Percentiles rank a stretch among this genome's conserved stretches.
phyloP scores from a whole-genome alignment of 92 coral and sea anemone genomes.

The Umimayanthus chanpuru region DNA sequence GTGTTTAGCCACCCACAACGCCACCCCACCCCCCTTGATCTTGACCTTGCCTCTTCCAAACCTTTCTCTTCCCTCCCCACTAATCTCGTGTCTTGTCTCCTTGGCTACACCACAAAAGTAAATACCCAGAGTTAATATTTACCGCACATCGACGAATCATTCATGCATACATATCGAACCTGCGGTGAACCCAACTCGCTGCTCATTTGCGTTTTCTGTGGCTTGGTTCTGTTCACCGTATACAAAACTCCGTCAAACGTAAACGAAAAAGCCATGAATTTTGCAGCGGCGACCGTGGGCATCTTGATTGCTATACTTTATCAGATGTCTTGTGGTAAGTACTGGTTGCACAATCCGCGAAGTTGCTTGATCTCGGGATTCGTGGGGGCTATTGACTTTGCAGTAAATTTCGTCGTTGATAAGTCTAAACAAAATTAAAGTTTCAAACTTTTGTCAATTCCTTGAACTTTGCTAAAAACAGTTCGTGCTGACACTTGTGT shows the following conservation, averaged over 20 bases:
- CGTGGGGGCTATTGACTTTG: not conserved
- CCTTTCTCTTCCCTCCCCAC: not conserved
- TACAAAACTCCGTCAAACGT: not conserved
- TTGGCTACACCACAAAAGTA: not conserved
- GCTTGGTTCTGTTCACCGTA: too few species aligned
- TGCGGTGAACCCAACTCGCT: too few species aligned
- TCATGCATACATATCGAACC: too few species aligned
- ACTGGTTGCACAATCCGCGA: not conserved
- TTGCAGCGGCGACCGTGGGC: not conserved
- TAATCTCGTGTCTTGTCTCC: not conserved
- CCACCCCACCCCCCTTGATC: too few species aligned
- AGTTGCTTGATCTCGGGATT: not conserved
- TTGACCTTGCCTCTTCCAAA: too few species aligned
- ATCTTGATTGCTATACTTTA: not conserved
- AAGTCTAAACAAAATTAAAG: too few species aligned
- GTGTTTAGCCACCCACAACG: too few species aligned
- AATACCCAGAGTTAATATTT: not conserved
- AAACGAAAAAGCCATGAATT: not conserved
- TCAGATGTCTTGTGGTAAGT: not conserved
- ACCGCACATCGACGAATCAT: not conserved
- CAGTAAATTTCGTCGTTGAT: not conserved
- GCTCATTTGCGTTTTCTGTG: too few species aligned
- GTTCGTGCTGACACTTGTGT: too few species aligned
- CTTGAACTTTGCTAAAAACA: too few species aligned
- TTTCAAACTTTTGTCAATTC: too few species aligned